Evolutionary conservation across 1,140 invertebrate genomes (phyloP), one percentile per base, ranked within the genome.

Genomic region (Solenopsis fugax): DNA sequence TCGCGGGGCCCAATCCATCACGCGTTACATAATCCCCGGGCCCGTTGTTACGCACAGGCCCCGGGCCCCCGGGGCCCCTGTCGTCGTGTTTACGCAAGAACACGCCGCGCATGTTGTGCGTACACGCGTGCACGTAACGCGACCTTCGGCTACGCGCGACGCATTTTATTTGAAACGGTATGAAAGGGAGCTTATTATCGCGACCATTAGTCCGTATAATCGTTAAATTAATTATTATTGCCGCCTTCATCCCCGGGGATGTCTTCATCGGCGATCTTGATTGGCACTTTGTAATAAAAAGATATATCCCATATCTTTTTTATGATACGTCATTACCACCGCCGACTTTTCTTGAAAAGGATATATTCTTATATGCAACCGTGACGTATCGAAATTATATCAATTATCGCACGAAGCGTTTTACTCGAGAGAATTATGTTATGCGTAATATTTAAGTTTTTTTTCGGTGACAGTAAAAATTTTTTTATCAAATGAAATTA

Each of bases 131-230:
- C 21, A 67, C 41, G 73, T 56, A 73, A 50, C 7, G n/a, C 86
- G 89, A 89, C 88, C 89, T 89, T 90, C 88, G 50, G 60, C 6
- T 87, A 90, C 80, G 85, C 37, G 60, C 24, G 37, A 50, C 58
- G 60, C 37, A 81, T 69, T 56, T 37, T 58, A 86, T 34, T 69
- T 69, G 7, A n/a, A 37, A n/a, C 10, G 10, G 16, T n/a, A 52
- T 7, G 13, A 76, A 37, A 37, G 62, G 62, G 1, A 29, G 6
- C 21, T 48, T 13, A 21, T 65, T n/a, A 29, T 78, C 65, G 34
- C 18, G 24, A 21, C 3, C 9, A 29, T 48, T 65, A 34, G n/a
- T 29, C 24, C 5, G 16, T 24, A 21, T 21, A 2, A 62, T 77
- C 24, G 7, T 48, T 45, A 64, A 29, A n/a, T n/a, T n/a, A 67